Evolutionary conservation across 2,113 vertebrate species (phyloP).

Genomic region (Neomonachus schauinslandi): DNA sequence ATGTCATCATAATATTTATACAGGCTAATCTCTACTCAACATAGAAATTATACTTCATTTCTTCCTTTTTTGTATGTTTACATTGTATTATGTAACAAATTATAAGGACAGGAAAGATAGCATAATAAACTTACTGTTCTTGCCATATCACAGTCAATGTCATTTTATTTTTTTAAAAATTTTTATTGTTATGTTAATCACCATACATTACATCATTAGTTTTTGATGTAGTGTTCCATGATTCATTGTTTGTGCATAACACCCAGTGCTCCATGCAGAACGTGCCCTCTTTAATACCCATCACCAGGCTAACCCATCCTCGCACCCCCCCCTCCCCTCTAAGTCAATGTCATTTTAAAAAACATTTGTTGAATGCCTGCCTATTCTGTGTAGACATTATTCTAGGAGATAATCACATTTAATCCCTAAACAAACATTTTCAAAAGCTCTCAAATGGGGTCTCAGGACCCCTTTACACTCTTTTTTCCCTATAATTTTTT

Average conservation of each 20-base stretch:
- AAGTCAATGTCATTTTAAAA: not conserved
- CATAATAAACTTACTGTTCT: not conserved
- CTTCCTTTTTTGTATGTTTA: not conserved
- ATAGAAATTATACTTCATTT: not conserved
- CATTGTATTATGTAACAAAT: not conserved
- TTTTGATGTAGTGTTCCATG: no score
- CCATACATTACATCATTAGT: no score
- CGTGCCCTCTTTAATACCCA: no score
- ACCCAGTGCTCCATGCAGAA: no score
- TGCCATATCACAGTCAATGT: not conserved
- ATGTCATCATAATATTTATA: not conserved
- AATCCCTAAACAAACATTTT: not conserved
- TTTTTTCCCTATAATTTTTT: not conserved
- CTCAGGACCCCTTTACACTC: not conserved
- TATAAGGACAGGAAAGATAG: not conserved
- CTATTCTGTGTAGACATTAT: not conserved
- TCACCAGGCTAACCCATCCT: no score
- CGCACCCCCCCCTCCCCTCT: no score
- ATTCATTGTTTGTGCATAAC: no score
- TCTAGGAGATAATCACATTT: not conserved
- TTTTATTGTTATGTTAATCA: no score
- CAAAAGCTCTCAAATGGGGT: not conserved
- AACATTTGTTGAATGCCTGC: not conserved
- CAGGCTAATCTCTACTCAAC: not conserved
- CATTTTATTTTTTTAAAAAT: no score